Base-by-base conservation (phyloP, 2,888 invertebrate species). In the Plebejus melissa region DNA sequence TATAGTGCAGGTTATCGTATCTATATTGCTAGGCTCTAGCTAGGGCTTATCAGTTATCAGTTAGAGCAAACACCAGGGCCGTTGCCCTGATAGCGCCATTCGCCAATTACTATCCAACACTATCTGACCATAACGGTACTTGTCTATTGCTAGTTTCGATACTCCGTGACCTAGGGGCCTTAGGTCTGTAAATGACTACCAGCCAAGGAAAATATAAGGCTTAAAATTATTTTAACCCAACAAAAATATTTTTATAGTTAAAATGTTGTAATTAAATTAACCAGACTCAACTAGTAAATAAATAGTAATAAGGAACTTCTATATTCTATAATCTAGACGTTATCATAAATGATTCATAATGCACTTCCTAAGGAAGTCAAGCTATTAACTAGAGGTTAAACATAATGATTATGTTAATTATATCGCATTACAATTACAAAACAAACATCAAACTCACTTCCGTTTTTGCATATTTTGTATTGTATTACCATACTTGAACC, bases 291-390 rank as follows among this genome's bases (percentile, higher is more conserved):
- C 9, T 28, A 9, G 28, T 28, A 60, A 28, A 2, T 22, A 28
- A 60, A 60, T 60, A 28, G 60, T 36, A 65, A 16, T 36, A 13
- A 65, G 65, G 32, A 65, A 65, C 32, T 13, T 13, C 13, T 65
- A 4, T 58, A 58, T 58, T 60, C 28, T 16, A 65, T 1, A 36
- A 32, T 54, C 58, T 32, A 65, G 65, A 36, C 32, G 28, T 65
- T 65, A 16, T 32, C 32, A 65, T 65, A 32, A 65, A 65, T 65
- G 65, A 65, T 32, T 65, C 65, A 65, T 65, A 65, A 65, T 32
- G 32, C 7, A 13, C 13, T 65, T 65, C 32, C 65, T 65, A 4
- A 65, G 65, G 65, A 65, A 65, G 32, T 36, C 65, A 6, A 65
- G 65, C 32, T 65, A 65, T 36, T 65, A 65, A 32, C 32, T 65